These are phyloP conservation scores for Limanda limanda DNA, from an alignment of 2,113 vertebrate genomes.

Conservation along the genomic window DNA sequence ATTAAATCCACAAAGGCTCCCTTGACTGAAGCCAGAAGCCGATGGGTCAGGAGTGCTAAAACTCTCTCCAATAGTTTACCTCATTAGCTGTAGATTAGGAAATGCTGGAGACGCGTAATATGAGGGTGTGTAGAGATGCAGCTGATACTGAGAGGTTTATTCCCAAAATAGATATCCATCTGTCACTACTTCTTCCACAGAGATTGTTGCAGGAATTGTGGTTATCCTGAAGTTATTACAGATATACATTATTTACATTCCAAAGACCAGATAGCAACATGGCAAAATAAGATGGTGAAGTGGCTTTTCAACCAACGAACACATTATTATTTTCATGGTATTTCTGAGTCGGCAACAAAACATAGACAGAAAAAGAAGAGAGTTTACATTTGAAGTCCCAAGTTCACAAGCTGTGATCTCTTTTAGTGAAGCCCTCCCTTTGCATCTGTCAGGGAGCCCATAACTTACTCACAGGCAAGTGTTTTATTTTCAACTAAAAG, in stretches of 20 bases:
- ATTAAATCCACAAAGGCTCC: conserved; percentile 57
- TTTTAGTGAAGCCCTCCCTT: not conserved
- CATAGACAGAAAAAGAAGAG: not conserved
- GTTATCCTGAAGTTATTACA: not conserved
- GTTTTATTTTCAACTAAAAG: not conserved
- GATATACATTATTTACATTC: too few relatives aligned
- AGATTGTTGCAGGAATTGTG: not conserved
- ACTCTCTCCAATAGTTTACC: conserved; percentile 37
- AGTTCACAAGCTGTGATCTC: not conserved
- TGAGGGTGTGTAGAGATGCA: conserved; percentile 4
- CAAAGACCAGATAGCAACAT: too few relatives aligned
- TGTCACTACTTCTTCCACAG: not conserved
- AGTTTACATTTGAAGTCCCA: not conserved
- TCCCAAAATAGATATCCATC: conserved; percentile 3
- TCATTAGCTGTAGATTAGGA: conserved; percentile 54
- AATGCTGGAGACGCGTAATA: conserved; percentile 17
- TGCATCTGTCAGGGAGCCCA: not conserved
- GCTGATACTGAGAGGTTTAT: conserved; percentile 5
- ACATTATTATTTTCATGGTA: not conserved
- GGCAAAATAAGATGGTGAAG: not conserved
- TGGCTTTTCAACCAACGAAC: not conserved
- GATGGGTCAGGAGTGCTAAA: conserved; percentile 29
- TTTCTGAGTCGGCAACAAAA: not conserved
- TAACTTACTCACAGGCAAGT: not conserved
- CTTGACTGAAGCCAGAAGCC: conserved; percentile 41